Evolutionary conservation across 2,797 vertebrate species (phyloP), one percentile per base, ranked within the genome.

Genomic region (Benthosema pterotum): DNA sequence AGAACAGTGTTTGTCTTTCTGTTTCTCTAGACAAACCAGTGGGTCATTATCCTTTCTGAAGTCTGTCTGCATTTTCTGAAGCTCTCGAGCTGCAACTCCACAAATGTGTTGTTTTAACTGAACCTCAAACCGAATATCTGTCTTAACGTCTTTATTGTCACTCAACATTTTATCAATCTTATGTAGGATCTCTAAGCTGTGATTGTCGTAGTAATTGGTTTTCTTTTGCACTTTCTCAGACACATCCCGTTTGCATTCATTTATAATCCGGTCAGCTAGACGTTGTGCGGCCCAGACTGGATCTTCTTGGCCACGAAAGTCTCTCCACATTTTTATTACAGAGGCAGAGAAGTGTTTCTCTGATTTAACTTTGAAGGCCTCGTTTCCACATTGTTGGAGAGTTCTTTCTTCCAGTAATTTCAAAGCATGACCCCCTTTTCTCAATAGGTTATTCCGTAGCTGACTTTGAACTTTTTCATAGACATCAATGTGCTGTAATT

Each of bases 401-500:
- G 2, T 5, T 0, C 2, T 48, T 4, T 13, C 3, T 0, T 1
- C 22, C 2, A 88, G 7, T 1, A 67, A 1, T 11, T 88, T 1
- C 46, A 49, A 5, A 11, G 82, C 80, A 42, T 12, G 46, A 42
- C 77, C 11, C 0, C 86, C 87, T 4, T 66, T 85, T 0, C 0
- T 32, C 0, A 3, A 38, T 2, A 93, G 11, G 67, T 92, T 91
- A n/a, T n/a, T 0, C 45, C 54, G 66, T 15, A 93, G 62, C 4
- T 18, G 13, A 0, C 0, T 0, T 0, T 0, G 3, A 1, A 90
- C 65, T 0, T 0, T 52, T 7, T 0, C 0, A 0, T 6, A 16
- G 16, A 92, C 43, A 16, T 86, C 0, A n/a, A 0, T 52, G 0
- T 0, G 3, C 1, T 65, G 7, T 51, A 65, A 46, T 55, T 47